Evolutionary conservation across 2,113 vertebrate species (phyloP), one percentile per base, ranked within the genome.

Genomic region (Sinocyclocheilus anshuiensis): DNA sequence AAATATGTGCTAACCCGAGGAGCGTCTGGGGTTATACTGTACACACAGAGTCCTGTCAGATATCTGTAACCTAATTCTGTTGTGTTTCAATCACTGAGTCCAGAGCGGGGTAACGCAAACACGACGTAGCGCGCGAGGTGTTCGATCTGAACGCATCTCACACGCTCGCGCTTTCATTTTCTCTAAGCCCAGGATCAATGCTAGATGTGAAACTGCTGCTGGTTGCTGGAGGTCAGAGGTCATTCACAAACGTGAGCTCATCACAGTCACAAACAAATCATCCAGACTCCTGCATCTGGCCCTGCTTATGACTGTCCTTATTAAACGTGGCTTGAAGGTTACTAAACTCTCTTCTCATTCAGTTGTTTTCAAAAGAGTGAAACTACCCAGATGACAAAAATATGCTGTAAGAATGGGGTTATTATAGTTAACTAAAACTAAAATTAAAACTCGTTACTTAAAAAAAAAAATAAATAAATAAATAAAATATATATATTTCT

Each of bases 41-140:
- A 94, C 89, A 94, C 92, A 95, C 89, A 92, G 57, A 72, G 90
- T 89, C 93, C 92, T 94, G 92, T 29, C 90, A 91, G 90, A 94
- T 93, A 95, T 90, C 91, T 94, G 93, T 95, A 93, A 92, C 61
- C 84, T 92, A 94, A 94, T 95, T 94, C 93, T 92, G 93, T 94
- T 94, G 93, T 91, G 90, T 91, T 92, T 95, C 92, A 92, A 93
- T 95, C 95, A 96, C 93, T 87, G 90, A 92, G 95, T 94, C 94
- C 93, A 94, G 48, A 33, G 88, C 91, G 93, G 93, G 95, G 95
- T 96, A 95, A 95, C 67, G 39, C 89, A 96, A 96, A 95, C 92
- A 95, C 89, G 87, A 90, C 50, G 69, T 69, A 81, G 89, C 87
- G 90, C 36, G 36, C 48, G 85, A 88, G 88, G 88, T 91, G 90